Percentiles rank a stretch among this genome's conserved stretches.
Conservation (phyloP, 1,140 invertebrate genomes). For the Trachymyrmex cornetzi region DNA sequence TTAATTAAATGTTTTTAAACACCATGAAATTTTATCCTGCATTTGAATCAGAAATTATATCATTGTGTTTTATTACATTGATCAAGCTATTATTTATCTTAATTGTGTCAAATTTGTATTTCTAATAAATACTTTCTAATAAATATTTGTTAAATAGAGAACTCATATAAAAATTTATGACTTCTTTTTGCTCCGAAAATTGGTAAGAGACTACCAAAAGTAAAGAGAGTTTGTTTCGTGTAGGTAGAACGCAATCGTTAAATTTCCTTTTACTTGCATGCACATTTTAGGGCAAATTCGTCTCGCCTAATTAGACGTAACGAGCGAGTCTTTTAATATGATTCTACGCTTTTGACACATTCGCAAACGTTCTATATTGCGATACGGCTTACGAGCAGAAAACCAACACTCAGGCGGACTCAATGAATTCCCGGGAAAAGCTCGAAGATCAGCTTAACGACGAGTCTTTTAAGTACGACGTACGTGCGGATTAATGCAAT, state of each 20-base stretch:
- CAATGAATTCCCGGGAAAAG: constrained; percentile 50
- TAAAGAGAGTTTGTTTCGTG: background rate
- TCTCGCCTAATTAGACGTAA: constrained; percentile 56
- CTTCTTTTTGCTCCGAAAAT: background rate
- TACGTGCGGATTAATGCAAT: constrained; percentile 78
- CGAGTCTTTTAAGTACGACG: constrained; percentile 59
- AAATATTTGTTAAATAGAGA: background rate
- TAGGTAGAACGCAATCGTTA: background rate
- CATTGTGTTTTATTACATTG: background rate
- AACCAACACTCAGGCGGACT: constrained; percentile 17
- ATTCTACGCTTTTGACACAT: constrained; percentile 22
- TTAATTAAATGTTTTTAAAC: background rate
- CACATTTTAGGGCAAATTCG: constrained; percentile 6
- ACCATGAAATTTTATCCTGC: background rate
- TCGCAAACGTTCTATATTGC: background rate
- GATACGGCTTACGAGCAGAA: constrained; percentile 3
- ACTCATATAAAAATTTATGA: background rate
- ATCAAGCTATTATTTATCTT: background rate
- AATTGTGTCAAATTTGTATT: background rate
- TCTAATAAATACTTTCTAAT: background rate
- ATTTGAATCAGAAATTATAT: background rate
- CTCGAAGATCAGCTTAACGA: constrained; percentile 65
- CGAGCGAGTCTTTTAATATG: constrained; percentile 49
- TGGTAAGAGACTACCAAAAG: background rate
- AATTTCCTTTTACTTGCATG: background rate